Evolutionary conservation across 2,113 vertebrate species (phyloP), one percentile per base, ranked within the genome.

Genomic region (Mirza zaza): DNA sequence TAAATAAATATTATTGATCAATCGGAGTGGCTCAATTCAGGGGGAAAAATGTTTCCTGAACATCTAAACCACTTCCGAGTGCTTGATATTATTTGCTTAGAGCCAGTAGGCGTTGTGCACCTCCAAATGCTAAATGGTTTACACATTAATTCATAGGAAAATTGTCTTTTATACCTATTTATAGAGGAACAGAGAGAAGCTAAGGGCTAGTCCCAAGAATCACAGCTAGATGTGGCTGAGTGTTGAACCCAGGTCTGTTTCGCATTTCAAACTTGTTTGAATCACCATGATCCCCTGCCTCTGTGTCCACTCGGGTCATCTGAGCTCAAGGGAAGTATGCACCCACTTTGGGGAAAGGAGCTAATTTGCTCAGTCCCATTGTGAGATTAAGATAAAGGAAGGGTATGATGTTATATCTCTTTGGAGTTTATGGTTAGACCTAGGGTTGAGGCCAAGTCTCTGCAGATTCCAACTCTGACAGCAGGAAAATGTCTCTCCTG

Each of bases 281-380:
- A 52, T 0, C 32, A 32, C 8, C 6, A 3, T 23, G 6, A 0
- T 18, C 6, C 11, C 8, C 10, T n/a, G 14, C 34, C 32, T 59
- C 17, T 5, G 1, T 45, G 3, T 34, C 18, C 3, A 6, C 13
- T 20, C n/a, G 13, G 13, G 59, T 3, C 10, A 2, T 63, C 17
- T 20, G 27, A 76, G 18, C 11, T 87, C 45, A 8, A 6, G n/a
- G 12, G 4, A n/a, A 39, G 14, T 10, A 14, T 17, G 25, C 2
- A 55, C 8, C 21, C 13, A 11, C 21, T n/a, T 73, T 2, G 20
- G 21, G 13, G 45, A 48, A 48, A 52, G 21, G 39, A 61, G 1
- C 8, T 2, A 6, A 90, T 48, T 27, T 39, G 10, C 12, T 50
- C 6, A 42, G 8, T 13, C 29, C 12, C 34, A 17, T 29, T n/a